phyloP scores from a whole-genome alignment of 2,113 vertebrate genomes.

The Pampusana beccarii region DNA sequence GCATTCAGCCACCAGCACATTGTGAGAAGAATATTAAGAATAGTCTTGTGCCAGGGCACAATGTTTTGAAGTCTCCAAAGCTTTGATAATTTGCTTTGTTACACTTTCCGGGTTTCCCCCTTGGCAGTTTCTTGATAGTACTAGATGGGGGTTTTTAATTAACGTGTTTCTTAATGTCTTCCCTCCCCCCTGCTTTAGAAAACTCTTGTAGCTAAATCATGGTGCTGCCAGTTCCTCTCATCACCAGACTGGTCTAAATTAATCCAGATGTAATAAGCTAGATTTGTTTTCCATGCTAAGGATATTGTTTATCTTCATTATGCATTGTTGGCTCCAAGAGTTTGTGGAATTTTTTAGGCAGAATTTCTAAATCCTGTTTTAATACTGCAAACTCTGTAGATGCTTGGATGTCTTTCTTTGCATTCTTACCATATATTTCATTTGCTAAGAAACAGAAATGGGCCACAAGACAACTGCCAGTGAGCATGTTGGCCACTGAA shows the following conservation, averaged over 20 bases:
- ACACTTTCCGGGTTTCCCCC: not conserved
- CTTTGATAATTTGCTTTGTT: not conserved
- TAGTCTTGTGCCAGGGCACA: not conserved
- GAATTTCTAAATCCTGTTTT: not conserved
- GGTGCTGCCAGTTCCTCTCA: not conserved
- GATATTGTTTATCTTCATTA: not conserved
- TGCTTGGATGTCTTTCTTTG: not conserved
- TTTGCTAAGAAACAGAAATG: not conserved
- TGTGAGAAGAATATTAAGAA: not conserved
- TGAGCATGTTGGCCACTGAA: not conserved
- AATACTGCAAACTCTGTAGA: not conserved
- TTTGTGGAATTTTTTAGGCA: not conserved
- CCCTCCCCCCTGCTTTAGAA: not conserved
- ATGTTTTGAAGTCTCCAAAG: not conserved
- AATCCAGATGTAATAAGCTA: not conserved
- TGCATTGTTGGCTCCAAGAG: not conserved
- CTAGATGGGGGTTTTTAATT: not conserved
- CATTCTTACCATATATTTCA: not conserved
- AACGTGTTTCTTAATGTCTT: not conserved
- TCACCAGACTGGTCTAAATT: not conserved
- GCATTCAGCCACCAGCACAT: not conserved
- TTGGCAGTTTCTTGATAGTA: not conserved
- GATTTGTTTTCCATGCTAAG: not conserved
- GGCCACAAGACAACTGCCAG: not conserved
- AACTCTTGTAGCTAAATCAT: not conserved